Conservation (phyloP, 53 echinoderm and acorn worm species). For the Holothuria leucospilota region DNA sequence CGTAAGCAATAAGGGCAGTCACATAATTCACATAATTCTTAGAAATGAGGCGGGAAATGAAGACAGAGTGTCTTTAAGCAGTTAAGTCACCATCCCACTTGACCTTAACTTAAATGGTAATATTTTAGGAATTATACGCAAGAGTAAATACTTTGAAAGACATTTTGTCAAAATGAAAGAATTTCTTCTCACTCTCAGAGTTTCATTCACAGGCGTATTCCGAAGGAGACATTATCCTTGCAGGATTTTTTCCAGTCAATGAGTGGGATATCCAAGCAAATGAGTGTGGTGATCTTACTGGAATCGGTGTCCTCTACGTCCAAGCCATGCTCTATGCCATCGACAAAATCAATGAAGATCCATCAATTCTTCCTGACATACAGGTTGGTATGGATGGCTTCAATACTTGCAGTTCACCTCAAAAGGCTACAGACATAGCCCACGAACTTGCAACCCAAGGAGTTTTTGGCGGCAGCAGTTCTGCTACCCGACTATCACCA, state of each 20-base stretch:
- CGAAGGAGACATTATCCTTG: constrained; percentile 81
- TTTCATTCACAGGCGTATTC: constrained; percentile 60
- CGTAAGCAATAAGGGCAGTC: too few relatives aligned
- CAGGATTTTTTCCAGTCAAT: constrained; percentile 78
- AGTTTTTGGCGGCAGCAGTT: constrained; percentile 68
- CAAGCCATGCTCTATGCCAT: constrained; percentile 90
- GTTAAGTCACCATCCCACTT: too few relatives aligned
- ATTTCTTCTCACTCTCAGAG: not conserved
- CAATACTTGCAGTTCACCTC: constrained; percentile 68
- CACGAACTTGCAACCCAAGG: constrained; percentile 4
- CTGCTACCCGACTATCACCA: constrained; percentile 57
- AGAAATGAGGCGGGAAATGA: too few relatives aligned
- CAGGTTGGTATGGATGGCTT: constrained; percentile 79
- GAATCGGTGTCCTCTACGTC: constrained; percentile 69
- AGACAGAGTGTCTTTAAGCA: too few relatives aligned
- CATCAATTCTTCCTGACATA: constrained; percentile 60
- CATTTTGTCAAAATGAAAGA: too few relatives aligned
- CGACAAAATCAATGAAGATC: constrained; percentile 73
- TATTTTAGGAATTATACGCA: too few relatives aligned
- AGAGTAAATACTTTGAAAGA: too few relatives aligned
- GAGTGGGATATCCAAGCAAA: constrained; percentile 13
- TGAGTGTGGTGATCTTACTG: constrained; percentile 62
- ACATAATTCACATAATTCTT: too few relatives aligned
- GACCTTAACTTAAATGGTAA: too few relatives aligned
- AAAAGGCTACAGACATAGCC: not conserved